Conservation (phyloP, 2,797 vertebrate species). For the Nasua narica region DNA sequence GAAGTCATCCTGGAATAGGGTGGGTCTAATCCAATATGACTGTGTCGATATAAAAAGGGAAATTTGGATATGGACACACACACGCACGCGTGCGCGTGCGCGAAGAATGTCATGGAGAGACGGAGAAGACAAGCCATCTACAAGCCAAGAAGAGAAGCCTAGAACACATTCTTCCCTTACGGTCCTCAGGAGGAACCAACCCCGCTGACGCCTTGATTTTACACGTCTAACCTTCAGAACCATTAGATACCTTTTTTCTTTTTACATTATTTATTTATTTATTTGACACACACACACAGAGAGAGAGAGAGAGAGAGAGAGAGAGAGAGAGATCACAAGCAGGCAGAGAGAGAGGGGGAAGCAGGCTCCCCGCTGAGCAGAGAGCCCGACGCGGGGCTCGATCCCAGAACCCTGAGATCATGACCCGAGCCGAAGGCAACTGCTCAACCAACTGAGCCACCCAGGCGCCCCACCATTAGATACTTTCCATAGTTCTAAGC, state of each 20-base stretch:
- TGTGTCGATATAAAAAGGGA: neutral
- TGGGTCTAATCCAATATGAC: neutral
- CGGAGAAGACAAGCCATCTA: neutral
- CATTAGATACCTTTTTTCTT: neutral
- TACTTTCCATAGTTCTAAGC: neutral
- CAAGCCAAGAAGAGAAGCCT: neutral
- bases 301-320: no score
- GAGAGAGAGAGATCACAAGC: no score
- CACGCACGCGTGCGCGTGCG: no score
- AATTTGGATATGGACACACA: neutral
- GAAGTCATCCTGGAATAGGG: neutral
- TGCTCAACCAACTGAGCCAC: no score
- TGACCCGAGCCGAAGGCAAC: no score
- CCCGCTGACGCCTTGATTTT: neutral
- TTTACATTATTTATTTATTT: no score
- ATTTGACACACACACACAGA: no score
- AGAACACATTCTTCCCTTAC: neutral
- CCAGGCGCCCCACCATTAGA: no score
- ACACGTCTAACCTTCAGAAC: neutral
- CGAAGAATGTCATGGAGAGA: neutral
- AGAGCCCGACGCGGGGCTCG: no score
- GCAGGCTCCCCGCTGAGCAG: no score
- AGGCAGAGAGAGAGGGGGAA: no score
- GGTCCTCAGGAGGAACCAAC: neutral
- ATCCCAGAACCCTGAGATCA: no score